Base-by-base conservation (phyloP, 2,888 invertebrate genomes). In the Sacculina carcini region DNA sequence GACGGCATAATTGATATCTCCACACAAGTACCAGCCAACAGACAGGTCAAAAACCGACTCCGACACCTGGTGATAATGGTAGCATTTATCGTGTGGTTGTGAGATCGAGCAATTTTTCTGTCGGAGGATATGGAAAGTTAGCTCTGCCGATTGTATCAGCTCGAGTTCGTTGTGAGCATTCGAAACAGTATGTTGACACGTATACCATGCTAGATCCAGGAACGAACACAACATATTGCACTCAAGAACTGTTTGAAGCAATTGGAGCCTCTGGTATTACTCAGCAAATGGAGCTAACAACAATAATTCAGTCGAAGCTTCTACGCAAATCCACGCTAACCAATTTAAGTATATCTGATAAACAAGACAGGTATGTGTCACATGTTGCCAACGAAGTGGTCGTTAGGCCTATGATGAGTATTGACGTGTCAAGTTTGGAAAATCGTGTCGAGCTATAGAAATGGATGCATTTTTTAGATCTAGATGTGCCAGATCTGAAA, bases 191-290 rank as follows among this genome's bases (percentile, higher is more conserved):
- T 23, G 4, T 24, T 24, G 51, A 47, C 28, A 51, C 47, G 36
- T 36, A 51, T 47, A 38, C 26, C 7, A 51, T 51, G 47, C 39
- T 51, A 28, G 51, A 51, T 28, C 46, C 46, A 26, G 51, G 51
- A 5, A 42, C 32, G 42, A 51, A 51, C n/a, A 16, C 47, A 5
- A 46, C 47, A 2, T 46, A 51, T 31, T 51, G 46, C 36, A 46
- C 47, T 34, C 36, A 51, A 21, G 51, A 46, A 36, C 38, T 51
- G 19, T 23, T 26, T 51, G 24, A 23, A 12, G 36, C 32, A 26
- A 19, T 47, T n/a, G 36, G 46, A 42, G 47, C 51, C 38, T 36
- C 19, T 36, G 36, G 47, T 14, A 34, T 47, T 9, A 47, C 21
- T 38, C 26, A 21, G 19, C 47, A 24, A 5, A 47, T 51, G 46